Conservation (phyloP, 2,113 vertebrate genomes). For the Cyanoramphus novaezelandiae region DNA sequence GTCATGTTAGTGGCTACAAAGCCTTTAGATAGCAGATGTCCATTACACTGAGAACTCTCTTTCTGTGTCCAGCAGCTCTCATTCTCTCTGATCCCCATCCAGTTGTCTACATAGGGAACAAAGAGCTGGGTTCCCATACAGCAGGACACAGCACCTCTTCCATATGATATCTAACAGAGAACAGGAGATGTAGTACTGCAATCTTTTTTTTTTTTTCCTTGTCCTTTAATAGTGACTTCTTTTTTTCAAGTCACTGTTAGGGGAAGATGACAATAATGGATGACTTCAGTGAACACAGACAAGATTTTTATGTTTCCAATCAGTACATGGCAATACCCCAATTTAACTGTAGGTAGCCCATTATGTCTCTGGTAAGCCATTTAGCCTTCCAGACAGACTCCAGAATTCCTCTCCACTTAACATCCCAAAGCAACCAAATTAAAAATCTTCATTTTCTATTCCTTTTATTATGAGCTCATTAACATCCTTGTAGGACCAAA, state of each 20-base stretch:
- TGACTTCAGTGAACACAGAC: not conserved
- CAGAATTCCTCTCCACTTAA: not conserved
- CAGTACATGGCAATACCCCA: not conserved
- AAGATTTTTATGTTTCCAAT: not conserved
- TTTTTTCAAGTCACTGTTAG: not conserved
- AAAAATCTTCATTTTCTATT: not conserved
- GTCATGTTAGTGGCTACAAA: no score
- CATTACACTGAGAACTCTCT: no score
- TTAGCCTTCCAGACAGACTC: not conserved
- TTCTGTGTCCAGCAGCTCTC: no score
- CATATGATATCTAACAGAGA: not conserved
- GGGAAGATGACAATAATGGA: not conserved
- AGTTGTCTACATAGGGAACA: not conserved
- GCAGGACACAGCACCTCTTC: not conserved
- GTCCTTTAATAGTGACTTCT: not conserved
- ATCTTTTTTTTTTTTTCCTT: not conserved
- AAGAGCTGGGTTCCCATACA: not conserved
- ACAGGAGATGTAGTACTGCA: not conserved
- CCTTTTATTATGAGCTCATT: not conserved
- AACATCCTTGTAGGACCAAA: not conserved
- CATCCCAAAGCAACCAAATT: not conserved
- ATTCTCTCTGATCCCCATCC: not conserved
- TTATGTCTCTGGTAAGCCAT: not conserved
- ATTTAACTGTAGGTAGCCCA: not conserved
- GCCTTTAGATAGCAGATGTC: no score